These are phyloP conservation scores for Drosophila mercatorum DNA, from an alignment of 2,888 invertebrate genomes.

Conservation along the genomic window DNA sequence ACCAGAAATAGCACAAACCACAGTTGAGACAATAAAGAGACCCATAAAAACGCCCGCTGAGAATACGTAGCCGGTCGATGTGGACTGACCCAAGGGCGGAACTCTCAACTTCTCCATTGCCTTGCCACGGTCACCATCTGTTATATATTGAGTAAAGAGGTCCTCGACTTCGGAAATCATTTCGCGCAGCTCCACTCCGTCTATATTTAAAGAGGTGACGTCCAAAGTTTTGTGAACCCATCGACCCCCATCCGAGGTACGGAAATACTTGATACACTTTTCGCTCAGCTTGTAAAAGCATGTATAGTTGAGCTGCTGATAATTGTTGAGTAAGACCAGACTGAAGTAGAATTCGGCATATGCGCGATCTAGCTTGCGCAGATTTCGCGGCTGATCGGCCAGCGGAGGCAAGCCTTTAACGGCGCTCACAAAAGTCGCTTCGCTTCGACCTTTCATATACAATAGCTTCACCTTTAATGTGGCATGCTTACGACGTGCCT, in stretches of 20 bases:
- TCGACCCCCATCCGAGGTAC: constrained; percentile 91
- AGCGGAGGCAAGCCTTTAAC: constrained; percentile 32
- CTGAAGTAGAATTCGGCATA: constrained; percentile 99
- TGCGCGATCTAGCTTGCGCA: constrained; percentile 89
- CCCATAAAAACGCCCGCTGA: constrained; percentile 97
- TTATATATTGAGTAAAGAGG: constrained; percentile 91
- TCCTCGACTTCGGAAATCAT: constrained; percentile 91
- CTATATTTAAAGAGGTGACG: constrained; percentile 1
- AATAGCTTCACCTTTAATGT: constrained; percentile 87
- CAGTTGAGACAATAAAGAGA: constrained; percentile 93
- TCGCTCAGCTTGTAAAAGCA: constrained; percentile 99
- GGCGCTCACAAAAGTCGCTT: background rate
- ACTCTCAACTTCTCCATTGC: constrained; percentile 99
- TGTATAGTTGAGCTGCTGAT: constrained; percentile 97
- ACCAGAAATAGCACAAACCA: constrained; percentile 94
- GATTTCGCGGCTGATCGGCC: constrained; percentile 30
- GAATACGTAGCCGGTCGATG: constrained; percentile 94
- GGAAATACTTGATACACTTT: constrained; percentile 96
- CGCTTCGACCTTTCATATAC: background rate
- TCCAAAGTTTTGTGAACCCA: constrained; percentile 96
- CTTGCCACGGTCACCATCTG: constrained; percentile 94
- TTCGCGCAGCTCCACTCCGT: constrained; percentile 86
- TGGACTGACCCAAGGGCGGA: constrained; percentile 95
- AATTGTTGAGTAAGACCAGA: constrained; percentile 96
- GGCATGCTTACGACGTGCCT: constrained; percentile 96